Conservation (phyloP, 2,797 vertebrate species). For the Sphaeramia orbicularis region DNA sequence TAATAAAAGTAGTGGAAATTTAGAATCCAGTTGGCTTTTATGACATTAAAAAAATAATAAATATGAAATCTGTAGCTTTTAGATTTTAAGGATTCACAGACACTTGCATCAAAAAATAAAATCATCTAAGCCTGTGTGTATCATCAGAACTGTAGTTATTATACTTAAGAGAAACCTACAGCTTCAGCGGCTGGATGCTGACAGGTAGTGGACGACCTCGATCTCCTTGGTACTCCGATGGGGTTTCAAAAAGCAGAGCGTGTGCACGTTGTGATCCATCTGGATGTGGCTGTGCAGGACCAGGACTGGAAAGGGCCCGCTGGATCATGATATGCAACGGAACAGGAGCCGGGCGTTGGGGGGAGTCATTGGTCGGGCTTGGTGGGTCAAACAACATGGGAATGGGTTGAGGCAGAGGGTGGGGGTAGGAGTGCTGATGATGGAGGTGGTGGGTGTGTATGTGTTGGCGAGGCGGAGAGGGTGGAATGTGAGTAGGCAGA, state of each 20-base stretch:
- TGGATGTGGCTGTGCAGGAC: conserved; percentile 87
- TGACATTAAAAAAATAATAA: too few species aligned
- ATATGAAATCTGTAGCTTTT: not conserved
- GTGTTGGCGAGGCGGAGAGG: conserved; percentile 84
- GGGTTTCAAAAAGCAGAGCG: conserved; percentile 91
- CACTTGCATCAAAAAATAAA: too few species aligned
- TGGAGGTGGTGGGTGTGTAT: conserved; percentile 80
- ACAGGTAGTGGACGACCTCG: conserved; percentile 92
- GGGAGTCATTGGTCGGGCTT: conserved; percentile 77
- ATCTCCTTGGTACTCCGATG: conserved; percentile 84
- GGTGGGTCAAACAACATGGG: conserved; percentile 84
- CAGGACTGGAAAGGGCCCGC: conserved; percentile 93
- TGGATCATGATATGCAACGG: conserved; percentile 98
- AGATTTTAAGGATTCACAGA: too few species aligned
- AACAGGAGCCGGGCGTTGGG: conserved; percentile 86
- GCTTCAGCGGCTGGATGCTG: conserved; percentile 97
- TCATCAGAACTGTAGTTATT: not conserved
- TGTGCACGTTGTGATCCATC: conserved; percentile 93
- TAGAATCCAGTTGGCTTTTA: too few species aligned
- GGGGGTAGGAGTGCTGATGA: conserved; percentile 86
- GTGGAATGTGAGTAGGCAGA: conserved; percentile 87
- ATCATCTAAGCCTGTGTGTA: not conserved
- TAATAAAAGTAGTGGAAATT: too few species aligned
- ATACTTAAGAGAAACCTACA: conserved; percentile 85
- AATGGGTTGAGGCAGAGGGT: conserved; percentile 79